Conservation (phyloP, 2,113 vertebrate species). For the Promerops cafer region DNA sequence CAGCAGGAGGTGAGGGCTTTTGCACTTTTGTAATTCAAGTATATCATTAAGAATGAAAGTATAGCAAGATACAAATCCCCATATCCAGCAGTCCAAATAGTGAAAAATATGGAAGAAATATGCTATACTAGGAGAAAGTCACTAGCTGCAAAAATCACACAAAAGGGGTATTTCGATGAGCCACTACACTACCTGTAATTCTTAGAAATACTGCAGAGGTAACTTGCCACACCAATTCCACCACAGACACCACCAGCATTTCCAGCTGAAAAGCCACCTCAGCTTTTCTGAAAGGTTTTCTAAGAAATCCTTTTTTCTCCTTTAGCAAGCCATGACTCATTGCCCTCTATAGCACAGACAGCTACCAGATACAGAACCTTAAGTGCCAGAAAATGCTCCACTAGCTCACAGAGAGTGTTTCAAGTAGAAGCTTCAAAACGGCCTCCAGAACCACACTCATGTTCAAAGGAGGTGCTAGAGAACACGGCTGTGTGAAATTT, state of each 20-base stretch:
- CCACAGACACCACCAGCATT: constrained; percentile 16
- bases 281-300: constrained; percentile 31
- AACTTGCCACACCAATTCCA: neutral
- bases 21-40: neutral
- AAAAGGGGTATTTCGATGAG: neutral
- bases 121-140: neutral
- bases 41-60: neutral
- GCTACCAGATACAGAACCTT: constrained; percentile 22
- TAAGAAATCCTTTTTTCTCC: constrained; percentile 27
- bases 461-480: constrained; percentile 57
- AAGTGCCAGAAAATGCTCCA: constrained; percentile 40
- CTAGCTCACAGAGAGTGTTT: constrained; percentile 23
- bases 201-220: constrained; percentile 19
- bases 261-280: neutral
- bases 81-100: neutral
- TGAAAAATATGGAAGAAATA: neutral
- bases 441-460: constrained; percentile 43
- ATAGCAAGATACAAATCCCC: neutral
- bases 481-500: constrained; percentile 35
- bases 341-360: constrained; percentile 39
- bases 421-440: constrained; percentile 38
- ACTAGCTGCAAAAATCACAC: neutral
- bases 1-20: neutral
- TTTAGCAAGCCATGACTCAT: constrained; percentile 26
- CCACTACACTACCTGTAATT: neutral